Evolutionary conservation across 2,113 vertebrate genomes (phyloP).

Genomic region (Phasianus colchicus): DNA sequence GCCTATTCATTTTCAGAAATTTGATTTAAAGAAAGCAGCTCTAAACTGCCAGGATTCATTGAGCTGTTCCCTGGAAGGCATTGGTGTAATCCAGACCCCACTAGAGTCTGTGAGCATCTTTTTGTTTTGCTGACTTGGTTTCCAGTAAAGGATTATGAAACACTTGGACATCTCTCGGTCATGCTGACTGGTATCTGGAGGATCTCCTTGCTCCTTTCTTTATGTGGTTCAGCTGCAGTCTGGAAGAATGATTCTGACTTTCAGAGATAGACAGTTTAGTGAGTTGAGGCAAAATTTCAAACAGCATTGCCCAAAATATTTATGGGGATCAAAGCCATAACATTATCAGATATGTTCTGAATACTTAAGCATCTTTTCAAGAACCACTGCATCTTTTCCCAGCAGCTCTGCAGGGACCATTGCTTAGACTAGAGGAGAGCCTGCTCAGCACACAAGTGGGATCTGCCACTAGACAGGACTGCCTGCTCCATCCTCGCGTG

Average conservation of each 20-base stretch:
- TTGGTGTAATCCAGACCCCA: background rate
- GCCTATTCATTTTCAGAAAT: background rate
- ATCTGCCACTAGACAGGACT: background rate
- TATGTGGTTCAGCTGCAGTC: background rate
- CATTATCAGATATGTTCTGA: background rate
- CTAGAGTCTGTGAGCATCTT: background rate
- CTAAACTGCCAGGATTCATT: background rate
- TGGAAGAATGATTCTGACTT: background rate
- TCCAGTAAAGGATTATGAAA: background rate
- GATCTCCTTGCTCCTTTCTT: background rate
- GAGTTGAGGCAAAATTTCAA: background rate
- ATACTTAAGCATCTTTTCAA: background rate
- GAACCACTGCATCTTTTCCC: accelerated
- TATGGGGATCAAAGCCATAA: background rate
- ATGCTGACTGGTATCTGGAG: background rate
- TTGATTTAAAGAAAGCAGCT: background rate
- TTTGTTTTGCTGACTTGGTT: background rate
- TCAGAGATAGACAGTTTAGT: background rate
- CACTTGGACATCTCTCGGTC: background rate
- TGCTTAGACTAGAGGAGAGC: background rate
- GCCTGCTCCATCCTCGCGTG: background rate
- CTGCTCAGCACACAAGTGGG: background rate
- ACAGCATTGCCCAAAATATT: background rate
- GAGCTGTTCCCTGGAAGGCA: background rate
- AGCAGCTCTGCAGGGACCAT: background rate